Evolutionary conservation across 2,113 vertebrate genomes (phyloP).

Genomic region (Bostrychus sinensis): DNA sequence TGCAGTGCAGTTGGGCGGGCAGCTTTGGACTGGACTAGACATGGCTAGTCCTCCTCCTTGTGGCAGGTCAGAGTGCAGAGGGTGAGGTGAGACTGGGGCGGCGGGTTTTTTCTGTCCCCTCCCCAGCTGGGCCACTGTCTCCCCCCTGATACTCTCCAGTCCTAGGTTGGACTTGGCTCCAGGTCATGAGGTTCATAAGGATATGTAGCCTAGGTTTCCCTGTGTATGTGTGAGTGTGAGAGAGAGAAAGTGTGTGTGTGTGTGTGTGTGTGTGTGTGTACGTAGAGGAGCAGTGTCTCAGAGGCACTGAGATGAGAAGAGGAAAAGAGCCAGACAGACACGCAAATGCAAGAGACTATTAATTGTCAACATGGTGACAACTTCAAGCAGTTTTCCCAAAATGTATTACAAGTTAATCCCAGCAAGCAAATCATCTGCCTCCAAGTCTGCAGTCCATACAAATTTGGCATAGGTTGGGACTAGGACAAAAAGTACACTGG

Average conservation of each 20-base stretch:
- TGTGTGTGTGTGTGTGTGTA: conserved; percentile 19
- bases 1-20: neutral
- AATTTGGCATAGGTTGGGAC: no score
- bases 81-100: conserved; percentile 52
- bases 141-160: conserved; percentile 28
- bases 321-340: conserved; percentile 55
- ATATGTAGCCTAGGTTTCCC: conserved; percentile 48
- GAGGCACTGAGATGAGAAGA: conserved; percentile 32
- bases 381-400: no score
- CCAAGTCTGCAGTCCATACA: no score
- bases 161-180: conserved; percentile 47
- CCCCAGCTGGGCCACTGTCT: conserved; percentile 67
- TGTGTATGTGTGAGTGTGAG: conserved; percentile 40
- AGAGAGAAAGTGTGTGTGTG: conserved; percentile 19
- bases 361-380: neutral
- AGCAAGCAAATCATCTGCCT: no score
- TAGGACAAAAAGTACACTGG: neutral
- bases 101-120: conserved; percentile 55
- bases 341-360: conserved; percentile 22
- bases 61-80: conserved; percentile 67
- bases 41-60: conserved; percentile 23
- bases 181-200: conserved; percentile 71
- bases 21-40: conserved; percentile 43
- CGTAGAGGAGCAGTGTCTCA: conserved; percentile 38
- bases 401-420: no score